A percentile compares a stretch with the other conserved stretches of the same genome.
Evolutionary conservation across 2,888 invertebrate species (phyloP).

Genomic region (Aphidius colemani): DNA sequence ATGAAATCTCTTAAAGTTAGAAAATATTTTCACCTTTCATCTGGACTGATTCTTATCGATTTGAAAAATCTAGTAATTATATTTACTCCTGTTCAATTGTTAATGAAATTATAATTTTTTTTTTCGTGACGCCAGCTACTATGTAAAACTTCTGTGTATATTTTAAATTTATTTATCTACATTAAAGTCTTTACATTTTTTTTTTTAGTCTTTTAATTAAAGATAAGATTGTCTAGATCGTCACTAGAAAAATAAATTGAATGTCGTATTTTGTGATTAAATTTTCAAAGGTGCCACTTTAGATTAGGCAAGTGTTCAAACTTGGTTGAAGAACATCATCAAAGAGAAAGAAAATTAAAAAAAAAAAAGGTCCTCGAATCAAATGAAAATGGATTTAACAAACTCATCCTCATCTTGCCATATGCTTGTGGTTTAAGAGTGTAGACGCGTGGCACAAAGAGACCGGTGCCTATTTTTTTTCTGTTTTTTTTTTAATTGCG

Average conservation of each 20-base stretch:
- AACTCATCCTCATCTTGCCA: constrained; percentile 35
- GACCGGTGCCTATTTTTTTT: constrained; percentile 41
- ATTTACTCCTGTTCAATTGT: too few species aligned
- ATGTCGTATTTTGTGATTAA: not conserved
- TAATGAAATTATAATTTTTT: too few species aligned
- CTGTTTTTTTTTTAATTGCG: constrained; percentile 51
- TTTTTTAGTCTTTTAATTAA: not conserved
- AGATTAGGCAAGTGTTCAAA: constrained; percentile 9
- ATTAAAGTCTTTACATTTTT: not conserved
- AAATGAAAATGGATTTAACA: not conserved
- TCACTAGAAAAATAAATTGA: constrained; percentile 1
- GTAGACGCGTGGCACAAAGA: constrained; percentile 50
- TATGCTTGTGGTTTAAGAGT: constrained; percentile 41
- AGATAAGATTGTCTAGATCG: not conserved
- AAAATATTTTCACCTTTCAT: too few species aligned
- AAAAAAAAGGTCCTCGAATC: not conserved
- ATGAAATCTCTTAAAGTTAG: too few species aligned
- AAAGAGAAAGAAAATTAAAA: not conserved
- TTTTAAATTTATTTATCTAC: not conserved
- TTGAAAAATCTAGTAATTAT: too few species aligned
- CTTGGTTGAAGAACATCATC: not conserved
- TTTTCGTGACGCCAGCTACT: too few species aligned
- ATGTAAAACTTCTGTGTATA: not conserved
- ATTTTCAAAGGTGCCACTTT: constrained; percentile 9
- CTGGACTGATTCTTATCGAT: too few species aligned